These are phyloP conservation scores for Morone saxatilis DNA, from an alignment of 2,113 vertebrate genomes.

Conservation along the genomic window DNA sequence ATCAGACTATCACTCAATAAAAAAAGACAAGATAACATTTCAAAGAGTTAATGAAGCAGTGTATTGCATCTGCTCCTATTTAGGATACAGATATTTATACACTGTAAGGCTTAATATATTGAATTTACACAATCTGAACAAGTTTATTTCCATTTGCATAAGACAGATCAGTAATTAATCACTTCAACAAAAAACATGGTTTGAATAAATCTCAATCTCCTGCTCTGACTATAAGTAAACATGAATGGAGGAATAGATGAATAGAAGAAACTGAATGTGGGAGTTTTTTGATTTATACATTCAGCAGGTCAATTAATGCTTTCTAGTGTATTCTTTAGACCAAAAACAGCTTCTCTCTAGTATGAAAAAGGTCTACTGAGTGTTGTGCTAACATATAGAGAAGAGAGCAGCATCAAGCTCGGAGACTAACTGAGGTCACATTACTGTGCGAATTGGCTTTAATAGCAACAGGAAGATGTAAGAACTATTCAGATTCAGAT, in stretches of 20 bases:
- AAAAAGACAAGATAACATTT: slow-evolving; percentile 28
- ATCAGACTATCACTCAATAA: not conserved
- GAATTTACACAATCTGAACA: not conserved
- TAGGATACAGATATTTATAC: not conserved
- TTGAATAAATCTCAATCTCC: not conserved
- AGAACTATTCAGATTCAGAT: slow-evolving; percentile 27
- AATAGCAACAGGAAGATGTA: not conserved
- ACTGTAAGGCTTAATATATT: not conserved
- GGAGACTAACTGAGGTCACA: slow-evolving; percentile 30
- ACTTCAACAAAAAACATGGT: slow-evolving; percentile 23
- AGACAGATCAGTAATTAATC: slow-evolving; percentile 19
- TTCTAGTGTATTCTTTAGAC: slow-evolving; percentile 11
- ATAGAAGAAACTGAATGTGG: not conserved
- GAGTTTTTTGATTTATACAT: slow-evolving; percentile 48
- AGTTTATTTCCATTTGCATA: slow-evolving; percentile 19
- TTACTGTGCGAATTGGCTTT: not conserved
- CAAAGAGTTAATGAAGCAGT: slow-evolving; percentile 19
- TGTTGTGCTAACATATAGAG: slow-evolving; percentile 5
- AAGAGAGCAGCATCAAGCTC: slow-evolving; percentile 32
- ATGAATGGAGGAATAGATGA: not conserved
- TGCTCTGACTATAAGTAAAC: not conserved
- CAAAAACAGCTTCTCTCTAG: slow-evolving; percentile 4
- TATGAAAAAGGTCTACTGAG: slow-evolving; percentile 25
- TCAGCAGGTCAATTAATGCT: slow-evolving; percentile 72
- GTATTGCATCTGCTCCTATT: not conserved